phyloP scores from a whole-genome alignment of 2,113 vertebrate species.

The Pycnonotus jocosus region DNA sequence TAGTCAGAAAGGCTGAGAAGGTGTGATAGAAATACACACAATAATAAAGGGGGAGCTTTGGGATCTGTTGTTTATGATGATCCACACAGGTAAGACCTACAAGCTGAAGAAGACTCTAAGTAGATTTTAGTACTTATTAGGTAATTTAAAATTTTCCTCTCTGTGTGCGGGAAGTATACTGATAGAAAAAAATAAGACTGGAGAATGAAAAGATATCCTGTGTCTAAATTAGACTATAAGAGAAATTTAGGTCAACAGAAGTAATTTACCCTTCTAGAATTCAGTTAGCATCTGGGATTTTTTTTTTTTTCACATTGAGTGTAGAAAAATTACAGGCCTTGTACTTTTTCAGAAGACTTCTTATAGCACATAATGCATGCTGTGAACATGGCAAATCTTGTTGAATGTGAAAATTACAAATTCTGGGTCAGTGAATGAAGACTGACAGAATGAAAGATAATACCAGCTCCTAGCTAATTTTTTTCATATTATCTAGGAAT shows the following conservation, averaged over 20 bases:
- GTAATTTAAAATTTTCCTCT: neutral
- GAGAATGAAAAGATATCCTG: neutral
- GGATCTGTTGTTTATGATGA: neutral
- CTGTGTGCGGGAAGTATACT: neutral
- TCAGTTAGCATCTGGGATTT: neutral
- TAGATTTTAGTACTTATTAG: neutral
- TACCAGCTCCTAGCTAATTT: neutral
- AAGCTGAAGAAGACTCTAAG: neutral
- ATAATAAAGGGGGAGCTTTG: neutral
- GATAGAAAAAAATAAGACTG: neutral
- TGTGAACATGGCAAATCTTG: neutral
- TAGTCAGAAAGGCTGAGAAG: neutral
- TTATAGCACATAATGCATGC: neutral
- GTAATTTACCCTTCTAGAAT: neutral
- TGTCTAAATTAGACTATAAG: neutral
- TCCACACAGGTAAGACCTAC: neutral
- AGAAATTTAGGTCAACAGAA: constrained; percentile 11
- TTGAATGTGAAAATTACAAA: neutral
- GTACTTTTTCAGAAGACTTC: neutral
- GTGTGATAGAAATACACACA: neutral
- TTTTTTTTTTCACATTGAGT: neutral
- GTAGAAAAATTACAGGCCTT: neutral
- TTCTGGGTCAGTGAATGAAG: neutral
- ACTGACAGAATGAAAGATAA: neutral
- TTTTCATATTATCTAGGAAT: neutral